A percentile compares a stretch with the other conserved stretches of the same genome.
phyloP scores from a whole-genome alignment of 92 coral and sea anemone species.

The Heteractis magnifica region DNA sequence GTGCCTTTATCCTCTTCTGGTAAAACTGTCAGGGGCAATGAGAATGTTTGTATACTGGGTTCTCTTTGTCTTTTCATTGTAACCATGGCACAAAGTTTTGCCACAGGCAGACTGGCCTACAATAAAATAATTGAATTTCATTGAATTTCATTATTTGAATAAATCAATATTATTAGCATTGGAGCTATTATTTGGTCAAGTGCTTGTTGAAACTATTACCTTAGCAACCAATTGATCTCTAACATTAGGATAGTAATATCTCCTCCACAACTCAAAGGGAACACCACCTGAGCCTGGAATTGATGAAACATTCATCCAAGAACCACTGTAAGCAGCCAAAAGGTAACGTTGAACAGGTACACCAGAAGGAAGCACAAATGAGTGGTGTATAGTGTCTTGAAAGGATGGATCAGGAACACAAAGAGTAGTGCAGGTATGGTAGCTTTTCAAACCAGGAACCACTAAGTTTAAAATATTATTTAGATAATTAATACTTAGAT shows the following conservation, averaged over 20 bases:
- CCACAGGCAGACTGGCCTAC: conserved; percentile 86
- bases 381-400: conserved; percentile 83
- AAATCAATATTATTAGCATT: neutral
- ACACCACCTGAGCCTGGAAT: conserved; percentile 79
- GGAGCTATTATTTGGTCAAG: neutral
- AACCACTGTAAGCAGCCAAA: conserved; percentile 90
- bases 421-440: conserved; percentile 86
- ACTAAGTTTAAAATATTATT: conserved; percentile 19
- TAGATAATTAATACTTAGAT: neutral
- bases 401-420: conserved; percentile 95
- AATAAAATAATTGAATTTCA: neutral
- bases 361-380: conserved; percentile 74
- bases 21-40: conserved; percentile 77
- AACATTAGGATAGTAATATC: conserved; percentile 93
- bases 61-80: conserved; percentile 94
- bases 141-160: neutral
- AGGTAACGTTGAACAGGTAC: conserved; percentile 85
- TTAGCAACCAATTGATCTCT: conserved; percentile 97
- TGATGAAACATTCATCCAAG: conserved; percentile 70
- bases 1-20: conserved; percentile 60
- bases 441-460: conserved; percentile 67
- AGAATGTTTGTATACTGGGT: conserved; percentile 80
- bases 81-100: conserved; percentile 96
- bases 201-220: conserved; percentile 39
- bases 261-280: conserved; percentile 92